These are phyloP conservation scores for Ischnus inquisitorius DNA, from an alignment of 2,888 invertebrate species.

Conservation along the genomic window DNA sequence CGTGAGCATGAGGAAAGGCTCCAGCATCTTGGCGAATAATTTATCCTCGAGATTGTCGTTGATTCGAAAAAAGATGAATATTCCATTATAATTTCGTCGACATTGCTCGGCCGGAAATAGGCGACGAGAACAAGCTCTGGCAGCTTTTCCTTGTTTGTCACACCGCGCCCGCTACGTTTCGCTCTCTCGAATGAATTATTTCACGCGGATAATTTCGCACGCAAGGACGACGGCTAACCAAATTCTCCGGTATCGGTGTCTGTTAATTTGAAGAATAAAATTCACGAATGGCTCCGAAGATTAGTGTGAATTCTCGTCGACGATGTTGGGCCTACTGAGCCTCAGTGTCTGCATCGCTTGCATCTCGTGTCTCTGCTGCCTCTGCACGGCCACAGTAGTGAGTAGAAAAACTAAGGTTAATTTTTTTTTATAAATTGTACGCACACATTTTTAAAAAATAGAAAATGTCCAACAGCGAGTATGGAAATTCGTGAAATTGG, in stretches of 20 bases:
- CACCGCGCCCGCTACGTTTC: conserved; percentile 41
- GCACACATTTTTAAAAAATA: conserved; percentile 1
- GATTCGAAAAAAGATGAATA: conserved; percentile 48
- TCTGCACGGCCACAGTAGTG: conserved; percentile 63
- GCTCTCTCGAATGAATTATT: neutral
- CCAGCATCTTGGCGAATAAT: conserved; percentile 72
- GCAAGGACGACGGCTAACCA: conserved; percentile 45
- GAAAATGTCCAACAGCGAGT: neutral
- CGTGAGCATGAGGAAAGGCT: conserved; percentile 75
- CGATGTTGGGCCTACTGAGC: conserved; percentile 61
- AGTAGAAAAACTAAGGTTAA: conserved; percentile 25
- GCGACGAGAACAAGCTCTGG: neutral
- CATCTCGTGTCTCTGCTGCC: conserved; percentile 68
- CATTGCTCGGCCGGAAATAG: conserved; percentile 25
- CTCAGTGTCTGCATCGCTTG: conserved; percentile 64
- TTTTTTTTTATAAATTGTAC: too few relatives aligned
- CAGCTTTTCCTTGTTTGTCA: conserved; percentile 36
- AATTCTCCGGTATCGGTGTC: conserved; percentile 20
- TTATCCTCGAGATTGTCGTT: conserved; percentile 20
- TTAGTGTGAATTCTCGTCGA: neutral
- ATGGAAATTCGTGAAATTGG: too few relatives aligned
- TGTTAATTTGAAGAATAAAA: conserved; percentile 10
- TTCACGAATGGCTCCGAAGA: conserved; percentile 10
- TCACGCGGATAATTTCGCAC: neutral
- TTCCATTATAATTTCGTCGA: conserved; percentile 45